Base-by-base conservation (phyloP, 2,888 invertebrate species). In the Hololepta plana region DNA sequence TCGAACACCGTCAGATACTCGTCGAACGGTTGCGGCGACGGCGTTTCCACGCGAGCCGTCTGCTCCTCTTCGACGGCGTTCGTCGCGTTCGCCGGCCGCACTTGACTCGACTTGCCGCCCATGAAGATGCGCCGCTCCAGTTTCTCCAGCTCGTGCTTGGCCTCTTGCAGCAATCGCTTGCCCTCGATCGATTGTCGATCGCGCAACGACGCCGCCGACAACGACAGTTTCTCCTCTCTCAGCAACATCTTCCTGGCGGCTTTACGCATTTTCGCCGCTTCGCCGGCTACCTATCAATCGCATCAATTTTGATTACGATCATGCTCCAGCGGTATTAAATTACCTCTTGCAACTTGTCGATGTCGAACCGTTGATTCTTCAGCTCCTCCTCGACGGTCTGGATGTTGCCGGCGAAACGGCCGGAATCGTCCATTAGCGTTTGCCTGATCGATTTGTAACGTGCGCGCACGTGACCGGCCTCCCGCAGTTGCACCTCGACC, bases 401-500 rank as follows among this genome's bases (percentile, higher is more conserved):
- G 11, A 84, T 55, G 7, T 73, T 73, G 29, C 71, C 71, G 45
- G 79, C 76, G 37, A 77, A 80, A 37, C 67, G 67, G 2, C 75
- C 72, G 0, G 75, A 65, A 43, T 80, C 80, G 8, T 70, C 67
- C 46, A 70, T 57, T 1, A 80, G 51, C 0, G 72, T 67, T 37
- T 63, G 67, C 55, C 70, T 65, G 28, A 82, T 80, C 2, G 70
- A 67, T 17, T 63, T 55, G 44, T 82, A 84, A 46, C 80, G 80
- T 45, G 73, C 75, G 36, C 71, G 70, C 4, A 82, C 70, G 35
- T 81, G 67, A 39, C 75, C 72, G 0, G 81, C 80, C 51, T 84
- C 82, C 44, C 77, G 72, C 62, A 76, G 73, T 55, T 82, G 80
- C 15, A 84, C 73, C 28, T 77, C 66, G 1, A 80, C 69, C 32